Conservation (phyloP, 2,797 vertebrate species). For the Rhynchonycteris naso region DNA sequence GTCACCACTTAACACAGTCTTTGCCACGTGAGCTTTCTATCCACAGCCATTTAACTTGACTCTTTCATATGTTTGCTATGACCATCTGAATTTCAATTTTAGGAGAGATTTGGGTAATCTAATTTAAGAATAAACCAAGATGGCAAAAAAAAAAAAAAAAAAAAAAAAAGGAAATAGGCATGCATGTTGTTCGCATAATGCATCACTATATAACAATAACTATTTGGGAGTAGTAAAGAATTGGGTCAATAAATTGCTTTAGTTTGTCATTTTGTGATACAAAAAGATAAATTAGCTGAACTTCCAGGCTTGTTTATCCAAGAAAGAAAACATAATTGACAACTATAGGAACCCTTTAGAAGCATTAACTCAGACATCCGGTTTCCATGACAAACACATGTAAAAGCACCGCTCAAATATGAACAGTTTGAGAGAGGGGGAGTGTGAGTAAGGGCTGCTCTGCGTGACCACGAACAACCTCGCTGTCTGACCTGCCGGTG, state of each 20-base stretch:
- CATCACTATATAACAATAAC: not conserved
- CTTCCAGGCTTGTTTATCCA: not conserved
- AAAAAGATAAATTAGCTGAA: not conserved
- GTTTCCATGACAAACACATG: not conserved
- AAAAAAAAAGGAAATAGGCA: not conserved
- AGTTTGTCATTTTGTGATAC: not conserved
- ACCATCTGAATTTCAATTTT: not conserved
- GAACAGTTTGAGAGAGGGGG: not conserved
- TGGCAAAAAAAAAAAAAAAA: not conserved
- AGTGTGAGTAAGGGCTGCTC: fast-evolving
- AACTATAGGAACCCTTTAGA: not conserved
- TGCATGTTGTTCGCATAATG: not conserved
- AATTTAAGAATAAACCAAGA: not conserved
- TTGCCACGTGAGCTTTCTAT: not conserved
- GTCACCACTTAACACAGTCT: not conserved
- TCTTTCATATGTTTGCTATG: not conserved
- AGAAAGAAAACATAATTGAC: not conserved
- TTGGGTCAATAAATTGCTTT: not conserved
- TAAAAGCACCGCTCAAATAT: not conserved
- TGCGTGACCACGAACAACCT: not conserved
- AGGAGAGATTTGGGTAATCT: not conserved
- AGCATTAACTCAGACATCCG: not conserved
- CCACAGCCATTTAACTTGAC: not conserved
- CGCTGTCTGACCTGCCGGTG: too few relatives aligned
- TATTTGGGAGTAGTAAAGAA: not conserved